Evolutionary conservation across 1,140 invertebrate genomes (phyloP), one percentile per base, ranked within the genome.

Genomic region (Drosophila ananassae): DNA sequence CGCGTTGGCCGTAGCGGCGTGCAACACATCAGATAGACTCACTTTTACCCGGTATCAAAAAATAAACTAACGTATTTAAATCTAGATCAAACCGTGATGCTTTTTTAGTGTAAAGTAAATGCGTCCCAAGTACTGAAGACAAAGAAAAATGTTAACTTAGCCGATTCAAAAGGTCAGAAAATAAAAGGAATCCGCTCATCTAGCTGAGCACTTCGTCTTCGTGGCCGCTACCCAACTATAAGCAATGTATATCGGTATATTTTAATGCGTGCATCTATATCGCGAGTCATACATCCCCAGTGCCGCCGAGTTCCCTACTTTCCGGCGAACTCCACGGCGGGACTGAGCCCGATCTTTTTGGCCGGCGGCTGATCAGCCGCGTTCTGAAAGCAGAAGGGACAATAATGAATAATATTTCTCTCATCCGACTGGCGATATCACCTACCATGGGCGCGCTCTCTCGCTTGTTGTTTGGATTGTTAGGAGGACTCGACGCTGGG

Each of bases 341-440:
- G 50, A 54, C 55, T 47, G n/a, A 89, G 55, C 9, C 76, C 76
- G 1, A 89, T 24, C 28, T 89, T 83, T 59, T 89, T 89, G 55
- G 73, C 58, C 41, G 83, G 63, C 37, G 83, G 79, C 64, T 79
- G 55, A 28, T 87, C 72, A 53, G 56, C 72, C 39, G 47, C 52
- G 54, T 44, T 63, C 81, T 84, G 51, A 10, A 7, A 8, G 8
- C 0, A 30, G 13, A 4, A 5, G 1, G 25, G 6, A 28, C 4
- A 28, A 28, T 5, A 28, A 28, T 28, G 6, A 28, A 28, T 25
- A 25, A 6, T 28, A 6, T 28, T 28, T 5, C 12, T 37, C 34
- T 12, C 2, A 2, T 4, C 3, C 34, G 3, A 37, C 3, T n/a
- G 12, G 32, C 7, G 0, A 8, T 1, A 8, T 7, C 8, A 66